phyloP scores from a whole-genome alignment of 2,113 vertebrate genomes.

The Phylloscopus trochiloides region DNA sequence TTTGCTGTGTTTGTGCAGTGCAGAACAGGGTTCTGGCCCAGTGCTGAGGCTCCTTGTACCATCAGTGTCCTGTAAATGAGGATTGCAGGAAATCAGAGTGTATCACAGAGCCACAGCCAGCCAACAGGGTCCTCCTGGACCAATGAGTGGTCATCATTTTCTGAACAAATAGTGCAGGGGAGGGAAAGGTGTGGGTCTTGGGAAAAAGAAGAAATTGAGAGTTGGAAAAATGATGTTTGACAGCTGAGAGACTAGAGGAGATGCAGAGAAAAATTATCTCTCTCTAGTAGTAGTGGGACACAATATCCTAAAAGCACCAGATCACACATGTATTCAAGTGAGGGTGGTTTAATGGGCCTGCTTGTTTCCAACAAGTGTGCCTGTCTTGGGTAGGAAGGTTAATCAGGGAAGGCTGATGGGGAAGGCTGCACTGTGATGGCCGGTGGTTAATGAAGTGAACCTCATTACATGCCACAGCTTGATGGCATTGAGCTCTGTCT shows the following conservation, averaged over 20 bases:
- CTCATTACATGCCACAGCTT: not conserved
- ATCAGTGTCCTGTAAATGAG: not conserved
- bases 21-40: accelerated
- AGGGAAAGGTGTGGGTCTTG: not conserved
- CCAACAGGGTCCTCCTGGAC: accelerated
- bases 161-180: not conserved
- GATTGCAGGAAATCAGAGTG: not conserved
- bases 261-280: not conserved
- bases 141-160: not conserved
- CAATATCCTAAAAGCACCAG: not conserved
- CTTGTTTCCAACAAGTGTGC: not conserved
- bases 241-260: not conserved
- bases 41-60: not conserved
- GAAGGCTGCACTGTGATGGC: not conserved
- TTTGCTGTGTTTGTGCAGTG: not conserved
- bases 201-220: not conserved
- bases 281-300: not conserved
- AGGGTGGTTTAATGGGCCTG: not conserved
- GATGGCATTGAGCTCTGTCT: not conserved
- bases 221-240: not conserved
- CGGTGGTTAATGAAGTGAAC: not conserved
- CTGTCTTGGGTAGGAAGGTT: not conserved
- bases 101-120: not conserved
- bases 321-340: not conserved
- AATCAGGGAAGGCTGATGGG: not conserved